Evolutionary conservation across 2,113 vertebrate genomes (phyloP).

Genomic region (Danionella cerebrum): DNA sequence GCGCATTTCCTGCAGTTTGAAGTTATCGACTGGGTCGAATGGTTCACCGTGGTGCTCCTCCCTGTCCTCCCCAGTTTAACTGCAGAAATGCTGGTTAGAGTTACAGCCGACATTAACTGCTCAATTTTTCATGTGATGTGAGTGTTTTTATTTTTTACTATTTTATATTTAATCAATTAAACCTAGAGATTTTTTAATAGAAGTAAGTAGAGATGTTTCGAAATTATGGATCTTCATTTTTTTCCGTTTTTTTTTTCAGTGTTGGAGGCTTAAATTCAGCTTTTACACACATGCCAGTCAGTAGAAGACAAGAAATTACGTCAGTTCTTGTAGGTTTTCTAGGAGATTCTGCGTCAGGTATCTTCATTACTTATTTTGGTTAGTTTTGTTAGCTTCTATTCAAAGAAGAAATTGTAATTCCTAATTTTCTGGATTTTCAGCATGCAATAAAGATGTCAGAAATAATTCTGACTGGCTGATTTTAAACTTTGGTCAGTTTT

Average conservation of each 20-base stretch:
- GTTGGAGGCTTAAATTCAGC: background rate
- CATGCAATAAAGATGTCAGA: background rate
- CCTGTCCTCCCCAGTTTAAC: slow-evolving; percentile 31
- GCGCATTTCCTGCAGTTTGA: background rate
- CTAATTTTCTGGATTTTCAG: no score
- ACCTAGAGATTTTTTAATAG: no score
- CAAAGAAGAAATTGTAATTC: no score
- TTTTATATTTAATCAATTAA: no score
- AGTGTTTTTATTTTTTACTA: background rate
- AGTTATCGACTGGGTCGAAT: background rate
- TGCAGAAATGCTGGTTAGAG: slow-evolving; percentile 13
- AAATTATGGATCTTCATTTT: no score
- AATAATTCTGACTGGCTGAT: slow-evolving; percentile 1
- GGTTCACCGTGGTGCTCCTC: slow-evolving; percentile 24
- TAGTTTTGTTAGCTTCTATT: no score
- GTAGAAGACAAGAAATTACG: background rate
- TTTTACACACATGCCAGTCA: background rate
- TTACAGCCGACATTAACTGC: background rate
- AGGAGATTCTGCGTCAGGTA: background rate
- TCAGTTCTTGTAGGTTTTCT: background rate
- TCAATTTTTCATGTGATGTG: slow-evolving; percentile 36
- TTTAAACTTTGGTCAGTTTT: background rate
- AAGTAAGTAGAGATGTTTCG: no score
- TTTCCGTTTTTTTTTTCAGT: no score
- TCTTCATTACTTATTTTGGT: no score